phyloP scores from a whole-genome alignment of 2,797 vertebrate species.

The Cryptoblepharus egeriae region DNA sequence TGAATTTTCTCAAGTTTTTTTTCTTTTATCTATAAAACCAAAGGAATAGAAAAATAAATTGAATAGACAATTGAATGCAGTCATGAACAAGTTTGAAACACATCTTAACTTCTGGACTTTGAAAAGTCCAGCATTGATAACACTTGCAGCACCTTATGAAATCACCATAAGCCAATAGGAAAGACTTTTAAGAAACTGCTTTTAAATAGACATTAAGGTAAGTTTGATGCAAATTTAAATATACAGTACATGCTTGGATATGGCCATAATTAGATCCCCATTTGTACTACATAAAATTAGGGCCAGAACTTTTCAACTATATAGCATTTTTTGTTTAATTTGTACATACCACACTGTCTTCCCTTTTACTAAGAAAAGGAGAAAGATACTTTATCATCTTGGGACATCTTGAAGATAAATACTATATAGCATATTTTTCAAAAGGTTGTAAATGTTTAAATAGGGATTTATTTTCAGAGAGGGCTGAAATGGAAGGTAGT shows the following conservation, averaged over 20 bases:
- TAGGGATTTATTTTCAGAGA: constrained; percentile 10
- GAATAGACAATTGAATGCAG: not conserved
- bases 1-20: no score
- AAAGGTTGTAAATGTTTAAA: not conserved
- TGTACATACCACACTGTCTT: not conserved
- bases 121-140: constrained; percentile 8
- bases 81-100: constrained; percentile 16
- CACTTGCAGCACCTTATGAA: constrained; percentile 24
- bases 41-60: constrained; percentile 22
- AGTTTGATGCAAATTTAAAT: constrained; percentile 1
- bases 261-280: not conserved
- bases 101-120: not conserved
- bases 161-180: not conserved
- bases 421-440: not conserved
- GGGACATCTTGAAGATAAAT: not conserved
- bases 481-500: constrained; percentile 1
- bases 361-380: constrained; percentile 1
- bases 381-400: not conserved
- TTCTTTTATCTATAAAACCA: not conserved
- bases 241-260: not conserved
- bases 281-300: constrained; percentile 19
- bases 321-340: not conserved
- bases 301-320: constrained; percentile 6
- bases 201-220: not conserved
- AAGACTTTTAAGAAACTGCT: not conserved